Percentiles rank a stretch among this genome's conserved stretches.
phyloP scores from a whole-genome alignment of 2,113 vertebrate genomes.

The Corythoichthys intestinalis region DNA sequence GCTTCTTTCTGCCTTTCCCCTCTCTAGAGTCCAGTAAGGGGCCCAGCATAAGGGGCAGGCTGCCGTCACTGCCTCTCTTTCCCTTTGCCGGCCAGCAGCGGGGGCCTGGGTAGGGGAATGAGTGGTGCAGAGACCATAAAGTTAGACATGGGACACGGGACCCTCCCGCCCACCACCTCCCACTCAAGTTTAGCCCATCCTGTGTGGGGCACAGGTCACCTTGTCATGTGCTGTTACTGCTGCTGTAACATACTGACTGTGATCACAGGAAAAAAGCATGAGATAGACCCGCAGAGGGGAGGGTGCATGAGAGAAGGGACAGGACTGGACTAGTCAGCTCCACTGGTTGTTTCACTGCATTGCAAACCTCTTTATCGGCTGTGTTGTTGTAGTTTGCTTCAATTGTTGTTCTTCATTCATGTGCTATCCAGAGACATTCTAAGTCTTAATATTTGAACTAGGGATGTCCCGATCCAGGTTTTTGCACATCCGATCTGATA shows the following conservation, averaged over 20 bases:
- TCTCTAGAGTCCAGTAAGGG: conserved; percentile 72
- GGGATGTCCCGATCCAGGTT: too few species aligned
- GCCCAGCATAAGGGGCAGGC: conserved; percentile 67
- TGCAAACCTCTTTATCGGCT: conserved; percentile 46
- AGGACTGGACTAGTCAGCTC: conserved; percentile 60
- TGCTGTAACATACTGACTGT: conserved; percentile 59
- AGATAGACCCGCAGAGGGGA: conserved; percentile 48
- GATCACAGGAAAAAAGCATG: conserved; percentile 51
- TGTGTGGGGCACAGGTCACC: conserved; percentile 72
- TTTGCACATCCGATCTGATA: too few species aligned
- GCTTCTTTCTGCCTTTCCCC: conserved; percentile 68
- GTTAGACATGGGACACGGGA: conserved; percentile 56
- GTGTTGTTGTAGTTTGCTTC: conserved; percentile 36
- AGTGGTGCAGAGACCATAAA: conserved; percentile 49
- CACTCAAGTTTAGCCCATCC: conserved; percentile 63
- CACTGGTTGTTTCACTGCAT: conserved; percentile 53
- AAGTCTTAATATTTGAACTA: not conserved
- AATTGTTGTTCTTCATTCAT: conserved; percentile 28
- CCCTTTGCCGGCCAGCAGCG: conserved; percentile 47
- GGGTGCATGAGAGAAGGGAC: conserved; percentile 43
- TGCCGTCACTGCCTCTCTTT: conserved; percentile 54
- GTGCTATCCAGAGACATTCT: conserved; percentile 6
- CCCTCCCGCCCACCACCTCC: conserved; percentile 38
- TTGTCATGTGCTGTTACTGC: conserved; percentile 69
- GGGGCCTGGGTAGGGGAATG: conserved; percentile 47